Base-by-base conservation (phyloP, 2,113 vertebrate genomes). In the Semicossyphus pulcher region DNA sequence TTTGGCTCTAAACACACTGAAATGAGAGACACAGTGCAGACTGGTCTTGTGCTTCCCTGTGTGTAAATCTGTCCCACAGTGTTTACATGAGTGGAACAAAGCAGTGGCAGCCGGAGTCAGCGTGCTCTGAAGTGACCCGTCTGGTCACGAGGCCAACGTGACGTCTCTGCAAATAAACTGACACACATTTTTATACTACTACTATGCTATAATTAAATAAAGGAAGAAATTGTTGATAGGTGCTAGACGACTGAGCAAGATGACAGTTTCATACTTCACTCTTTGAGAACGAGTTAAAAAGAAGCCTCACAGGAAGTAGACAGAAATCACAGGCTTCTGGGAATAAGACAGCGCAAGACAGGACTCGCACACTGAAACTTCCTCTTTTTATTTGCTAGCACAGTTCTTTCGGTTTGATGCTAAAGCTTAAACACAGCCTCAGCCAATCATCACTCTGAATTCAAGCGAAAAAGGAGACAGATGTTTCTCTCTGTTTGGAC, bases 401-500 rank as follows among this genome's bases (percentile, higher is more conserved):
- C 26, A 76, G 49, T 48, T 78, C 29, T 61, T 72, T 52, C 57
- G 56, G 52, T 72, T 65, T 66, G 61, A 61, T 64, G 42, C 48
- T 57, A 14, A 54, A 80, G 31, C 31, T 31, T 36, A 72, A 84
- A 74, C 51, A 70, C 5, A 60, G 39, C 37, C 23, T 2, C 60
- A 15, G 66, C 60, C 57, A 58, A 37, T 7, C 41, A 26, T 76
- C 58, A 57, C 42, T 56, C 62, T 60, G 54, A 59, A 72, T 66
- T 56, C 7, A 44, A 16, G 14, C 51, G 34, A 32, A 49, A n/a
- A 65, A 8, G 14, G 20, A 42, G 34, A 48, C 34, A 51, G 49
- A 58, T 53, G 29, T 63, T 52, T 54, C 15, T 49, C 56, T 69
- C 62, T 68, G 58, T 61, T 65, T 62, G 75, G 80, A 84, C 74